phyloP scores from a whole-genome alignment of 2,113 vertebrate species.

The Ariopsis seemanni region DNA sequence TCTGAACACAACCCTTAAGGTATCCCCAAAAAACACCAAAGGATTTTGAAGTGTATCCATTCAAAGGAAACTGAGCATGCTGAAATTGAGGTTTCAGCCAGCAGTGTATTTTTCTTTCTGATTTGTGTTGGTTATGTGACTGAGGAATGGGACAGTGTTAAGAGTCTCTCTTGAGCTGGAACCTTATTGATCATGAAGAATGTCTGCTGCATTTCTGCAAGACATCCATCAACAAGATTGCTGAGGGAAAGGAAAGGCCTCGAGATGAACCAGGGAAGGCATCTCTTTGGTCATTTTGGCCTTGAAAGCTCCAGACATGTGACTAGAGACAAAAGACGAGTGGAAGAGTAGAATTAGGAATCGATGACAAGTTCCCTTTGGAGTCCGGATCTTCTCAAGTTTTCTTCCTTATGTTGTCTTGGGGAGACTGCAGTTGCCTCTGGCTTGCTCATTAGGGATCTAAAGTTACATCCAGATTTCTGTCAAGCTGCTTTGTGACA shows the following conservation, averaged over 20 bases:
- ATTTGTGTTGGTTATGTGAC: background rate
- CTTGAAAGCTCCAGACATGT: background rate
- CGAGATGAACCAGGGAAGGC: constrained; percentile 10
- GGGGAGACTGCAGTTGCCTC: background rate
- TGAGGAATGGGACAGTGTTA: background rate
- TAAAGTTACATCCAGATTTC: background rate
- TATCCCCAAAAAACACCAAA: background rate
- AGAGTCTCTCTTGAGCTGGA: background rate
- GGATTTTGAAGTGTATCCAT: background rate
- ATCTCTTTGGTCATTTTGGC: background rate
- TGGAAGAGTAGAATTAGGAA: background rate
- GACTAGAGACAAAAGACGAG: background rate
- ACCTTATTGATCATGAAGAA: constrained; percentile 22
- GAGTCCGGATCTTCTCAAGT: background rate
- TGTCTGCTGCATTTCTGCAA: background rate
- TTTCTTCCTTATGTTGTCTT: background rate
- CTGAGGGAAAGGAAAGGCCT: constrained; percentile 1
- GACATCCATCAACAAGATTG: constrained; percentile 13
- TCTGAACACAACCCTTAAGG: background rate
- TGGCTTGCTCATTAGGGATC: background rate
- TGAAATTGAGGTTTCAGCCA: constrained; percentile 7
- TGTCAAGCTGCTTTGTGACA: background rate
- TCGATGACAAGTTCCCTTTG: background rate
- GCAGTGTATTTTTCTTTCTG: background rate
- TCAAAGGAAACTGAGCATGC: background rate